phyloP scores from a whole-genome alignment of 2,888 invertebrate species.

The Lithosia quadra region DNA sequence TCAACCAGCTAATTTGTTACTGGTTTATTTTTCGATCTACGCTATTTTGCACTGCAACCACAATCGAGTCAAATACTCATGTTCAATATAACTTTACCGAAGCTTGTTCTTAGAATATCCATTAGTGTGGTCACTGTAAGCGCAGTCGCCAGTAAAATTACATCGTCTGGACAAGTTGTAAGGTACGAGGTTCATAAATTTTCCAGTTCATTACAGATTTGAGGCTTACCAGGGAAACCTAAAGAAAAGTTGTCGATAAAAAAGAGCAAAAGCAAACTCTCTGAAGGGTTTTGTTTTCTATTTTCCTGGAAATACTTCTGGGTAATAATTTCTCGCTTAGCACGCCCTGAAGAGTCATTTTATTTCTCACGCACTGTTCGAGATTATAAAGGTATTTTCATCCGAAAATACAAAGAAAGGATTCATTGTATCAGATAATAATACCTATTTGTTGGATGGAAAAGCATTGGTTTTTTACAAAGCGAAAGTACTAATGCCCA shows the following conservation, averaged over 20 bases:
- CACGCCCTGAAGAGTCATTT: slow-evolving; percentile 75
- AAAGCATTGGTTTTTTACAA: slow-evolving; percentile 50
- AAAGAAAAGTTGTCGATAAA: slow-evolving; percentile 45
- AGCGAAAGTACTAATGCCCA: slow-evolving; percentile 19
- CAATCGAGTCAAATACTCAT: neutral
- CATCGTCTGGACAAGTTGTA: slow-evolving; percentile 27
- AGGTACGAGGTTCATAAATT: slow-evolving; percentile 40
- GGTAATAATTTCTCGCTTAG: slow-evolving; percentile 74
- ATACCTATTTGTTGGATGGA: slow-evolving; percentile 47
- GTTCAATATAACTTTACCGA: neutral
- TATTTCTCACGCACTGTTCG: slow-evolving; percentile 63
- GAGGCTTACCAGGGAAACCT: slow-evolving; percentile 41
- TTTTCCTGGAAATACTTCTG: slow-evolving; percentile 70
- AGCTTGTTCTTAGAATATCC: slow-evolving; percentile 13
- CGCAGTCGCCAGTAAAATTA: slow-evolving; percentile 24
- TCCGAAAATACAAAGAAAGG: slow-evolving; percentile 59
- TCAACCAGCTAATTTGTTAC: no score
- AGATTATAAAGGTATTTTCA: slow-evolving; percentile 66
- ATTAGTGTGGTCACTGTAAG: slow-evolving; percentile 25
- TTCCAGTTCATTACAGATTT: slow-evolving; percentile 51
- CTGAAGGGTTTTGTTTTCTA: slow-evolving; percentile 62
- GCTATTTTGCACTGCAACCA: no score
- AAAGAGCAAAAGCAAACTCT: slow-evolving; percentile 46
- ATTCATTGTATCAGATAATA: slow-evolving; percentile 64
- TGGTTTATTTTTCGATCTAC: neutral